Conservation (phyloP, 2,888 invertebrate genomes). For the Platycheirus albimanus region DNA sequence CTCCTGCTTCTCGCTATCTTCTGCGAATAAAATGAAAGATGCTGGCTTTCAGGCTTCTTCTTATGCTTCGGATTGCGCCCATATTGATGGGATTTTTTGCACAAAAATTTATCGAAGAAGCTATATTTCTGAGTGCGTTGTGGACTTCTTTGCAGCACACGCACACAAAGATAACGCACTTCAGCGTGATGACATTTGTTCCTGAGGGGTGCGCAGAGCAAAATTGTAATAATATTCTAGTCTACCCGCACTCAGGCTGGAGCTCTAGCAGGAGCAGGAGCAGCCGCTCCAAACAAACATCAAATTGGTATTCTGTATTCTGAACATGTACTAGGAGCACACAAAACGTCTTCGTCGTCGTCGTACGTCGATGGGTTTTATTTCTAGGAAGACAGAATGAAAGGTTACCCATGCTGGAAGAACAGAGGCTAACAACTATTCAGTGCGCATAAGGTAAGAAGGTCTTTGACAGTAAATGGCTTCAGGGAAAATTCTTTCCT, state of each 20-base stretch:
- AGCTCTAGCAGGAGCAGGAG: too few relatives aligned
- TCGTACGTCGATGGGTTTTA: slow-evolving; percentile 54
- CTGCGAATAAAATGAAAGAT: slow-evolving; percentile 35
- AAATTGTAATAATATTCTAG: slow-evolving; percentile 36
- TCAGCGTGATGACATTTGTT: slow-evolving; percentile 56
- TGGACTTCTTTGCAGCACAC: background rate
- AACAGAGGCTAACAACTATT: slow-evolving; percentile 48
- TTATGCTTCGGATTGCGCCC: background rate
- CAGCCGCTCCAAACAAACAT: background rate
- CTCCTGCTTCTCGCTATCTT: slow-evolving; percentile 2
- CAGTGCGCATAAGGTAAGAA: slow-evolving; percentile 55
- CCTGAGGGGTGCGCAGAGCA: slow-evolving; percentile 51
- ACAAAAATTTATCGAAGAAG: slow-evolving; percentile 55
- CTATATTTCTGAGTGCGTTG: slow-evolving; percentile 9
- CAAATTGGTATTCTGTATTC: slow-evolving; percentile 68
- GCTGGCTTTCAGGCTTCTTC: slow-evolving; percentile 33
- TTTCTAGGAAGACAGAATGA: slow-evolving; percentile 64
- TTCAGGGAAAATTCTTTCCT: slow-evolving; percentile 53
- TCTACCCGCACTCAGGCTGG: background rate
- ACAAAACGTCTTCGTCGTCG: slow-evolving; percentile 41
- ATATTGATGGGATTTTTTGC: slow-evolving; percentile 63
- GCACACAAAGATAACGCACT: slow-evolving; percentile 17
- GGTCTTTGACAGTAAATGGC: slow-evolving; percentile 65
- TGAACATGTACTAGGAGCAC: slow-evolving; percentile 38
- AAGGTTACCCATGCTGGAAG: slow-evolving; percentile 35